Percentiles rank a stretch among this genome's conserved stretches.
Conservation (phyloP, 1,140 invertebrate species). For the Gerris buenoi region DNA sequence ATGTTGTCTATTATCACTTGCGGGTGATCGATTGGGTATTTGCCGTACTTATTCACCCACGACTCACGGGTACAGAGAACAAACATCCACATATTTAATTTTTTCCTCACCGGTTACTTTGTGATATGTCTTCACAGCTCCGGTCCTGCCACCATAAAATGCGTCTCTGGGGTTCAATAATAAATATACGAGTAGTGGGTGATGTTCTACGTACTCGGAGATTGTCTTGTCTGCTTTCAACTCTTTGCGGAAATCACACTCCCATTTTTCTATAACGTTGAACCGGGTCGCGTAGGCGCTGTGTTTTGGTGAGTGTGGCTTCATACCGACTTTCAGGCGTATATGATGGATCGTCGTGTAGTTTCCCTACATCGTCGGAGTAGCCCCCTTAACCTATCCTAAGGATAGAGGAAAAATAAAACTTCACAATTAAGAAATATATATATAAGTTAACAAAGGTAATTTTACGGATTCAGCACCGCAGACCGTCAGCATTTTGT, state of each 20-base stretch:
- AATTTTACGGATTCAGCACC: no score
- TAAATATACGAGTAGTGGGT: not conserved
- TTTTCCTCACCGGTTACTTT: not conserved
- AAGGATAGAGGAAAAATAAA: no score
- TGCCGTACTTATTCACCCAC: slow-evolving; percentile 29
- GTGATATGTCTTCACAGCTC: not conserved
- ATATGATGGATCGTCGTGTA: no score
- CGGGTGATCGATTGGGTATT: slow-evolving; percentile 19
- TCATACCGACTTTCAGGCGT: no score
- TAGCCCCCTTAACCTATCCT: no score
- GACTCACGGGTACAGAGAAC: slow-evolving; percentile 21
- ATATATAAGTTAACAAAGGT: no score
- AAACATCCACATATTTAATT: not conserved
- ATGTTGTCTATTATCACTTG: not conserved
- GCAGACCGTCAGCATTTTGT: no score
- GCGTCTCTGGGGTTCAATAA: not conserved
- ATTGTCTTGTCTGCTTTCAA: not conserved
- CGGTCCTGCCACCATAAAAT: not conserved
- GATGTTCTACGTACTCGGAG: not conserved
- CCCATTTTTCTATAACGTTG: not conserved
- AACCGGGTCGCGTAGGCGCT: not conserved
- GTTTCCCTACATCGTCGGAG: no score
- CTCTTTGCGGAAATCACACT: not conserved
- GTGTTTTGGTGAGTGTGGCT: not conserved
- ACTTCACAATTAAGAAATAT: no score